phyloP scores from a whole-genome alignment of 2,888 invertebrate species.

The Sicus ferrugineus region DNA sequence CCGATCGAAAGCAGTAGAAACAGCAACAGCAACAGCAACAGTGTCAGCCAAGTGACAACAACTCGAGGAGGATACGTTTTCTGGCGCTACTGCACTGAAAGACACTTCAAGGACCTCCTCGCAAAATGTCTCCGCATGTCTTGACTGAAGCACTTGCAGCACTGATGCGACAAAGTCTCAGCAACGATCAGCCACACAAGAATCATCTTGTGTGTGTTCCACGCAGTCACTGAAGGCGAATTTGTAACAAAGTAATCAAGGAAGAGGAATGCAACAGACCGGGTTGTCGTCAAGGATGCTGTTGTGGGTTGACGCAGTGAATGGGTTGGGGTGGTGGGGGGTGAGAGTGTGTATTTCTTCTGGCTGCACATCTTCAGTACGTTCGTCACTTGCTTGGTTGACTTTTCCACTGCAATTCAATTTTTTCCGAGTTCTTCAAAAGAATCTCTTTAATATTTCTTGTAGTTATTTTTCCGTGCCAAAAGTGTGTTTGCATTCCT shows the following conservation, averaged over 20 bases:
- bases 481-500: background rate
- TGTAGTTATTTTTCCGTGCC: background rate
- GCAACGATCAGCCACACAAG: too few species aligned
- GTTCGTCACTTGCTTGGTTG: background rate
- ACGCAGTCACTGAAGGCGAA: too few species aligned
- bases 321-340: too few species aligned
- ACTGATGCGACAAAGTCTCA: background rate
- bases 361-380: background rate
- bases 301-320: too few species aligned
- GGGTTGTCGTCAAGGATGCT: too few species aligned
- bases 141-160: too few species aligned
- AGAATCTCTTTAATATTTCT: background rate
- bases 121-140: background rate
- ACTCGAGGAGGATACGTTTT: too few species aligned
- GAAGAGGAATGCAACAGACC: too few species aligned
- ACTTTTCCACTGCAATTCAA: background rate
- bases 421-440: background rate
- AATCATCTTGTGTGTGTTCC: too few species aligned
- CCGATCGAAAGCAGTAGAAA: background rate
- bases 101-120: conserved; percentile 20
- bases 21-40: background rate
- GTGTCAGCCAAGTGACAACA: background rate
- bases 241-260: too few species aligned
- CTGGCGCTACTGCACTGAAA: background rate
- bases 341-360: too few species aligned